Base-by-base conservation (phyloP, 2,797 vertebrate species). In the Sebastes diaconus region DNA sequence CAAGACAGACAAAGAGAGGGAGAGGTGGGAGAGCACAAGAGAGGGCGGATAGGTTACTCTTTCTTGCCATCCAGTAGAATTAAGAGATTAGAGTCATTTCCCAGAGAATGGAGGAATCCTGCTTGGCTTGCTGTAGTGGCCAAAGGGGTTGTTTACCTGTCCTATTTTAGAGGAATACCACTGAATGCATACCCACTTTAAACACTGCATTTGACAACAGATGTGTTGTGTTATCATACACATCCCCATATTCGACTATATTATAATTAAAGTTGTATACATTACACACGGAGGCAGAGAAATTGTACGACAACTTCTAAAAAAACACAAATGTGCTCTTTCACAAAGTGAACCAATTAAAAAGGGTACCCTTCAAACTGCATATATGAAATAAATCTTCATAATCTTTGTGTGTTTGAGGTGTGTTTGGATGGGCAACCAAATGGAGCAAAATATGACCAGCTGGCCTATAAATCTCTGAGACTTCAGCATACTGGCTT, bases 81-180 rank as follows among this genome's bases (percentile, higher is more conserved):
- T 83, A 93, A 84, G 77, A 81, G 91, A 92, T 94, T 89, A 91
- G 71, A 79, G 54, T 54, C 52, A 63, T 84, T 81, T 87, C 68
- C 61, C 29, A 81, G 36, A 72, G 75, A 78, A 76, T 6, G 24
- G 70, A 76, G 39, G 74, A 80, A 78, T 78, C 60, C 60, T 46
- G 46, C 77, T 74, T 27, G 46, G 74, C 57, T 80, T 68, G 70
- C 29, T 79, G 50, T 65, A 39, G 65, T 18, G 63, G 32, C 24
- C 18, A 75, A 46, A 75, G n/a, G 67, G 73, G 83, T 87, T 81
- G 79, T 89, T 82, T 84, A 81, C 77, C 74, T 68, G 68, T 60
- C 63, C 13, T 42, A 8, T 69, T 74, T 74, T 29, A 59, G 32
- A 84, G 12, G 65, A 81, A 84, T 29, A 25, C 69, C 73, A 82